Evolutionary conservation across 2,797 vertebrate genomes (phyloP).

Genomic region (Melanotaenia trifasciata): DNA sequence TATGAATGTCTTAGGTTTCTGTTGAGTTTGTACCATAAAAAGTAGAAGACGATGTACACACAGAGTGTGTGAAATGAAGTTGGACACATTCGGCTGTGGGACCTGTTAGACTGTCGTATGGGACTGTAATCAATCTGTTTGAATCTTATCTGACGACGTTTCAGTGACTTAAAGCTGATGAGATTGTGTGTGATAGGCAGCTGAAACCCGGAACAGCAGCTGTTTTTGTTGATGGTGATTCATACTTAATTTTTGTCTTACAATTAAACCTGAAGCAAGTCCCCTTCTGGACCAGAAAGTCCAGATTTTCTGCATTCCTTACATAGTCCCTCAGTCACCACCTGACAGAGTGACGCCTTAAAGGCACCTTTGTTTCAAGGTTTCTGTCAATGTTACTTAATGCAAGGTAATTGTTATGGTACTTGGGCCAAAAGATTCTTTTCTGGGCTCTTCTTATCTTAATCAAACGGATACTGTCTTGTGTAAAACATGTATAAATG

Average conservation of each 20-base stretch:
- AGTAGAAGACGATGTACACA: background rate
- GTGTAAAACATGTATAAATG: background rate
- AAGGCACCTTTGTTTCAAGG: background rate
- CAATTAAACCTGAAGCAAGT: slow-evolving; percentile 18
- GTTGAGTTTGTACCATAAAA: background rate
- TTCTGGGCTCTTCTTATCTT: background rate
- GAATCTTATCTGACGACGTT: no score
- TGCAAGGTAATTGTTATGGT: background rate
- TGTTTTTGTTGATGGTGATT: background rate
- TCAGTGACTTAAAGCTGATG: background rate
- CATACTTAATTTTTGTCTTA: background rate
- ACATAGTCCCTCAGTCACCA: slow-evolving; percentile 23
- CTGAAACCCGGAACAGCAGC: no score
- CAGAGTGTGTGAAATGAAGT: background rate
- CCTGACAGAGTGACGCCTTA: background rate
- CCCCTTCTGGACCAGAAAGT: slow-evolving; percentile 8
- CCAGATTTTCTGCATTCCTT: slow-evolving; percentile 74
- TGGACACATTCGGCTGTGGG: no score
- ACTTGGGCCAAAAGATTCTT: no score
- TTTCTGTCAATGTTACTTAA: background rate
- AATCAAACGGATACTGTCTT: background rate
- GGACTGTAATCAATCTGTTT: background rate
- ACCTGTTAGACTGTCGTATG: background rate
- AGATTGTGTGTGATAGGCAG: background rate
- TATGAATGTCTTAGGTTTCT: background rate